Percentiles rank a stretch among this genome's conserved stretches.
phyloP scores from a whole-genome alignment of 2,888 invertebrate genomes.

The Sceliomorpha sp. region DNA sequence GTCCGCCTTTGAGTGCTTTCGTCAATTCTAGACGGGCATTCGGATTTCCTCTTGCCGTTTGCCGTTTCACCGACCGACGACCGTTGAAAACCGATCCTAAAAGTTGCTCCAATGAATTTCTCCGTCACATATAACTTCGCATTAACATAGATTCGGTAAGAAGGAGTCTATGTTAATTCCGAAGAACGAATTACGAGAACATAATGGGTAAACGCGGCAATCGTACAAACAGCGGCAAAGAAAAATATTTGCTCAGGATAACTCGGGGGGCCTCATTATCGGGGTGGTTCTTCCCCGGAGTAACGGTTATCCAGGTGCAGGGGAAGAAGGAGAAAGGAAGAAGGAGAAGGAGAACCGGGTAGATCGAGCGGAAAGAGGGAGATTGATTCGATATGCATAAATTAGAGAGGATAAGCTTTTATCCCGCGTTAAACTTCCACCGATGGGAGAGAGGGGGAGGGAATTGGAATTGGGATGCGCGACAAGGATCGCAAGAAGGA shows the following conservation, averaged over 20 bases:
- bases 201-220: conserved; percentile 54
- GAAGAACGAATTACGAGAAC: not conserved
- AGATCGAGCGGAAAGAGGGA: conserved; percentile 63
- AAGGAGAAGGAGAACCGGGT: too few species aligned
- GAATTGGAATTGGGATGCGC: conserved; percentile 71
- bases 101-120: not conserved
- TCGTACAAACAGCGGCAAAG: conserved; percentile 77
- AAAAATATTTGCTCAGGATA: conserved; percentile 80
- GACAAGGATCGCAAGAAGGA: conserved; percentile 39
- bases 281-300: too few species aligned
- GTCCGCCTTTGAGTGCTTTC: too few species aligned
- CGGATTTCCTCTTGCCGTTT: too few species aligned
- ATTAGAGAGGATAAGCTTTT: conserved; percentile 79
- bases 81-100: too few species aligned
- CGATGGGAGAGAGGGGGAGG: too few species aligned
- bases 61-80: too few species aligned
- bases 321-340: too few species aligned
- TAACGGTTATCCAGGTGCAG: conserved; percentile 77
- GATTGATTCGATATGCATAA: conserved; percentile 80
- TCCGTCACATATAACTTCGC: too few species aligned
- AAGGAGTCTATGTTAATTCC: too few species aligned
- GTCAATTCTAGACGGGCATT: too few species aligned
- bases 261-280: conserved; percentile 77
- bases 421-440: conserved; percentile 66
- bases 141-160: conserved; percentile 4